Conservation (phyloP, 1,140 invertebrate species). For the Cherax destructor region DNA sequence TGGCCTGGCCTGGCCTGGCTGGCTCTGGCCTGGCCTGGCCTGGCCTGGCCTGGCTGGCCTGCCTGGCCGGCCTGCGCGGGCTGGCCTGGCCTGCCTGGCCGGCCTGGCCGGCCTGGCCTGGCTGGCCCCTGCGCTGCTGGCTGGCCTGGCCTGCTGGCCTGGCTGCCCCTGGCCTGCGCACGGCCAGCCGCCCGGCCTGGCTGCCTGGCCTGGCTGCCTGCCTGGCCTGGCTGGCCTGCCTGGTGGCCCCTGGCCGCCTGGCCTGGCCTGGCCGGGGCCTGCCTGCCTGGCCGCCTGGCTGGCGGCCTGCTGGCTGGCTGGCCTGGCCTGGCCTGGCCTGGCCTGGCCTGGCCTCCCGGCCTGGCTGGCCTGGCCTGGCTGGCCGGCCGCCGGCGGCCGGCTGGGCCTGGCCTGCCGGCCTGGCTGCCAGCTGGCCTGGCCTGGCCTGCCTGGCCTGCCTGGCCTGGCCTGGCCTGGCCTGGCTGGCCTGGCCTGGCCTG, state of each 20-base stretch:
- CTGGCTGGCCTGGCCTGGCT: constrained; percentile 30
- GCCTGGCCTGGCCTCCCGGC: constrained; percentile 11
- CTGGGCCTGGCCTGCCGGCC: constrained; percentile 23
- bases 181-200: constrained; percentile 65
- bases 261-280: constrained; percentile 43
- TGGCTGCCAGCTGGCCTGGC: constrained; percentile 17
- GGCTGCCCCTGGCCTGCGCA: constrained; percentile 7
- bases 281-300: constrained; percentile 11
- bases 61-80: constrained; percentile 57
- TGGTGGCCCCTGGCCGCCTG: constrained; percentile 54
- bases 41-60: no score
- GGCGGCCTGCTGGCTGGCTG: background rate
- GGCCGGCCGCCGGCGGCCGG: background rate
- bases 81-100: constrained; percentile 67
- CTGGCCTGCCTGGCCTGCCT: no score
- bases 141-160: constrained; percentile 24
- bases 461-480: no score
- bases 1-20: no score
- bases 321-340: constrained; percentile 53
- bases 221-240: constrained; percentile 13
- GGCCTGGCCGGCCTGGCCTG: no score
- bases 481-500: constrained; percentile 68
- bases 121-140: background rate
- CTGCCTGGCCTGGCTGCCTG: constrained; percentile 23
- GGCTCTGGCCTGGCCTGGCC: no score